Base-by-base conservation (phyloP, 2,797 vertebrate species). In the Sebastes itinus region DNA sequence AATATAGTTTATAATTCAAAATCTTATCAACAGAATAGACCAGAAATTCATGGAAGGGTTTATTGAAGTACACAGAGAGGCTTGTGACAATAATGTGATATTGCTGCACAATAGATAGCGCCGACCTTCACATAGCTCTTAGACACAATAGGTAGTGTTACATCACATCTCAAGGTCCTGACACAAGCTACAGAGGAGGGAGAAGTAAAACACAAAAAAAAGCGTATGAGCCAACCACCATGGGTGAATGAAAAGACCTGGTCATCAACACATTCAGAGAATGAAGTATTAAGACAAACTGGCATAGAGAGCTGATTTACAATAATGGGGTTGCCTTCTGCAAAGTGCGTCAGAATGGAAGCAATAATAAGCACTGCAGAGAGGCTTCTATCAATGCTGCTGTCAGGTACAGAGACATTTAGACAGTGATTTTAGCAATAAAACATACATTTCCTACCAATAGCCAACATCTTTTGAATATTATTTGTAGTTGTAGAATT, bases 201-300 rank as follows among this genome's bases (percentile, higher is more conserved):
- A 49, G 30, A 65, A 49, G 4, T 9, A 32, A 71, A 67, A 56
- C 10, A 66, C 10, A 56, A 35, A 27, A 58, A 28, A 30, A 33
- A 33, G 38, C 10, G 8, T 6, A 13, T 12, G 32, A 55, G 12
- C 12, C 7, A 25, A 60, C 12, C 27, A 72, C 25, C 25, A 16
- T 4, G 32, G 62, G 22, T 20, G 46, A 70, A 59, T 20, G 46
- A 70, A 59, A 10, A 20, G 68, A 27, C 68, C 20, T 27, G 14
- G 23, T 32, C 58, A n/a, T 55, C 2, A 5, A 61, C 81, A 91
- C 91, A 86, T 89, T 89, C 87, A 86, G 68, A 89, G 63, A 81
- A 71, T 22, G 18, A 77, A 72, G 77, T 18, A 35, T 88, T 90
- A 88, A 91, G 88, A 89, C 87, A 65, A 80, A 82, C 54, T 42